Percentiles rank a stretch among this genome's conserved stretches.
Conservation (phyloP, 2,113 vertebrate species). For the Garra rufa region DNA sequence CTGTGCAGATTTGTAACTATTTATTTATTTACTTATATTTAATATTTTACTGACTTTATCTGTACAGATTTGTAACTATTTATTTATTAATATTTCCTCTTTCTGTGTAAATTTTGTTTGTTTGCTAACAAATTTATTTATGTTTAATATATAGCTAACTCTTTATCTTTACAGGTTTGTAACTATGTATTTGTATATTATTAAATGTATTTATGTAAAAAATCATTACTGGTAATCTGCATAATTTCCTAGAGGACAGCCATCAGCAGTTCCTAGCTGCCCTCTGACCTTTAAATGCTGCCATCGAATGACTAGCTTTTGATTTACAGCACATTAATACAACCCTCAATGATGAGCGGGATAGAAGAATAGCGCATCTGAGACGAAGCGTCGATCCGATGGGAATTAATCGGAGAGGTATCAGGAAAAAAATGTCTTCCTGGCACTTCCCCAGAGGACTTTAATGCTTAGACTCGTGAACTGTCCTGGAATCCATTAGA, state of each 20-base stretch:
- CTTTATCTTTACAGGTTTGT: neutral
- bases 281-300: conserved; percentile 31
- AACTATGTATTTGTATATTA: neutral
- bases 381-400: neutral
- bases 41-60: too few relatives aligned
- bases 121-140: too few relatives aligned
- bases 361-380: neutral
- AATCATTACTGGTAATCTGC: neutral
- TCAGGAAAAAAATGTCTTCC: neutral
- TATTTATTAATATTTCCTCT: too few relatives aligned
- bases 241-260: neutral
- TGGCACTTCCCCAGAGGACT: neutral
- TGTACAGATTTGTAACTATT: too few relatives aligned
- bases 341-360: neutral
- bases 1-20: too few relatives aligned
- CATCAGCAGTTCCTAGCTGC: neutral
- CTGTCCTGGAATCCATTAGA: conserved; percentile 17
- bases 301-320: neutral
- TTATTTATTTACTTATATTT: too few relatives aligned
- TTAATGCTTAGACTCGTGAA: conserved; percentile 23
- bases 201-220: neutral
- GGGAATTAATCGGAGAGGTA: conserved; percentile 11
- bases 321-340: conserved; percentile 1
- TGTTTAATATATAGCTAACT: too few relatives aligned
- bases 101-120: too few relatives aligned